A percentile compares a stretch with the other conserved stretches of the same genome.
These are phyloP conservation scores for Falco novaeseelandiae DNA, from an alignment of 2,797 vertebrate species.

Conservation along the genomic window DNA sequence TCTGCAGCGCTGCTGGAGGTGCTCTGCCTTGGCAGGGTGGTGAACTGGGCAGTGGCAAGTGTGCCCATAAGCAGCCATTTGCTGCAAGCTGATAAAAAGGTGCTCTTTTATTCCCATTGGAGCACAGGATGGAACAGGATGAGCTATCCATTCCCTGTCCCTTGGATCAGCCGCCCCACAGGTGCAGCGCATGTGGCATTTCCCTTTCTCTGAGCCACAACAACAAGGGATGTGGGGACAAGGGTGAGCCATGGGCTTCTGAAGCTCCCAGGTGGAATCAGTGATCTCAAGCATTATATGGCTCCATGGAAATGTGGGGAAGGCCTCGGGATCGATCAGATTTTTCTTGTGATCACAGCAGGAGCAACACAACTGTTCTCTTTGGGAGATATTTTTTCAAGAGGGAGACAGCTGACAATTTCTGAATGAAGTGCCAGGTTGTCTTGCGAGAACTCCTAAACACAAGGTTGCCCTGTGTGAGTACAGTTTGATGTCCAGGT, in stretches of 20 bases:
- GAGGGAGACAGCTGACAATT: background rate
- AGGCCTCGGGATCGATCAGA: background rate
- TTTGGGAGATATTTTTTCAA: background rate
- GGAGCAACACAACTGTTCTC: background rate
- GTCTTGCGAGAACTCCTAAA: background rate
- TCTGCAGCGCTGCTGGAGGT: background rate
- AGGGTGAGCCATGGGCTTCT: fast-evolving
- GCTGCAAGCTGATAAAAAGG: background rate
- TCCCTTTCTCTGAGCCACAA: background rate
- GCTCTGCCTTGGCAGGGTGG: background rate
- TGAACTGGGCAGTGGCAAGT: background rate
- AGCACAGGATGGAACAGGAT: background rate
- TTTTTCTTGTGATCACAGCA: background rate
- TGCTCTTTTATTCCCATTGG: background rate
- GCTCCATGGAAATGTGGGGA: background rate
- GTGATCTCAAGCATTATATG: fast-evolving
- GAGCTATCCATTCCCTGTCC: background rate
- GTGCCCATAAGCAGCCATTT: background rate
- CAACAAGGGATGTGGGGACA: background rate
- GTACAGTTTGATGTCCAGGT: background rate
- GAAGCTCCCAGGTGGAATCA: background rate
- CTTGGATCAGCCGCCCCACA: background rate
- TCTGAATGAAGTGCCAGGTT: background rate
- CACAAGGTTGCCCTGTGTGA: background rate
- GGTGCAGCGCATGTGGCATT: background rate